These are phyloP conservation scores for Antidorcas marsupialis DNA, from an alignment of 2,113 vertebrate genomes.

Conservation along the genomic window DNA sequence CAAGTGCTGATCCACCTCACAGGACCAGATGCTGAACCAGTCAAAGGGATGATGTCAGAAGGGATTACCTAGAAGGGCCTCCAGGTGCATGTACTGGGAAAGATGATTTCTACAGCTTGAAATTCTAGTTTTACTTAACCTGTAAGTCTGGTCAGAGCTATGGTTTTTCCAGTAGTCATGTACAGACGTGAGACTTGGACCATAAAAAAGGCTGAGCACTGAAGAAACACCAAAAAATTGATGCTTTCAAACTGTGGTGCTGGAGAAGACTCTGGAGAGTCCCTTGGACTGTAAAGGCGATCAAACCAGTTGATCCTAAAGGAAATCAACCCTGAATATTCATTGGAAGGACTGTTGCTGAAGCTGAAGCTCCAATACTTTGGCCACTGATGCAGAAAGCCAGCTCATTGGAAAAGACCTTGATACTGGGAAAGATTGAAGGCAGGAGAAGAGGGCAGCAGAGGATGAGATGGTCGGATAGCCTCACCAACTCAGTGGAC, in stretches of 20 bases:
- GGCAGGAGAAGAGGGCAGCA: background rate
- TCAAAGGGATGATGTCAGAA: conserved; percentile 34
- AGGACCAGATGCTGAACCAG: conserved; percentile 1
- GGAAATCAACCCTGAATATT: background rate
- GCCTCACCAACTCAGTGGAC: background rate
- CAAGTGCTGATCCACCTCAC: background rate
- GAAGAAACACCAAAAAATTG: background rate
- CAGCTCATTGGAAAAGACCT: background rate
- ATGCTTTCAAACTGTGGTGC: background rate
- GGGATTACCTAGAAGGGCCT: background rate
- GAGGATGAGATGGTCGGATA: background rate
- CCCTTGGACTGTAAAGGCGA: background rate
- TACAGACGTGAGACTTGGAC: background rate
- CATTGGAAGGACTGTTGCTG: background rate
- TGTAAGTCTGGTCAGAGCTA: background rate
- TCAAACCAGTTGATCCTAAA: background rate
- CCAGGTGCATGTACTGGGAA: background rate
- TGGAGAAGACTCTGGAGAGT: background rate
- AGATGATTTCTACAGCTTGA: background rate
- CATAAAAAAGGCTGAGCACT: background rate
- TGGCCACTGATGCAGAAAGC: background rate
- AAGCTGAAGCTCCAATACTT: background rate
- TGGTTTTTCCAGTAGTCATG: background rate
- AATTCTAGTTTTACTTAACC: background rate
- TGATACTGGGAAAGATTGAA: background rate